Percentiles rank a stretch among this genome's conserved stretches.
Conservation (phyloP, 2,797 vertebrate species). For the Thripadectes ignobilis region DNA sequence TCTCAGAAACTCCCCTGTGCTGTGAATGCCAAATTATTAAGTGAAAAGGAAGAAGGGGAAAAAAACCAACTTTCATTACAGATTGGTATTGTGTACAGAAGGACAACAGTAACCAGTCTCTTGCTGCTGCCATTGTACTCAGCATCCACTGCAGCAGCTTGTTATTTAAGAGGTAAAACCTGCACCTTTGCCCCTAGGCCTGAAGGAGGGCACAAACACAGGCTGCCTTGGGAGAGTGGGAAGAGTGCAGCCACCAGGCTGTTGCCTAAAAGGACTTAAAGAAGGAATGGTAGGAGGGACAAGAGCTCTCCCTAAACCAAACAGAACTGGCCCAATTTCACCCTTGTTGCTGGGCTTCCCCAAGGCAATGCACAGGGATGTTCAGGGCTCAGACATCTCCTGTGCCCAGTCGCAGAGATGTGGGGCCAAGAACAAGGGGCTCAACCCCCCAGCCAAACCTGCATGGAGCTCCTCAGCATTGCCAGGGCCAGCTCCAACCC, state of each 20-base stretch:
- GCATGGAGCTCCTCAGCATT: not conserved
- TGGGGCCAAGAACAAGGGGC: not conserved
- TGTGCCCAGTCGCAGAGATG: fast-evolving
- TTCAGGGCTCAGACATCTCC: not conserved
- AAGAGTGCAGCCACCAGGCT: fast-evolving
- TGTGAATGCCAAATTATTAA: not conserved
- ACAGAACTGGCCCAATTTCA: not conserved
- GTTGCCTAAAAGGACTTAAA: not conserved
- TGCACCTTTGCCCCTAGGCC: fast-evolving
- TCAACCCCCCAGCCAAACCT: not conserved
- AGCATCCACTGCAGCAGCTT: not conserved
- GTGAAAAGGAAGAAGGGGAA: not conserved
- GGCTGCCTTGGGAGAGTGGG: not conserved
- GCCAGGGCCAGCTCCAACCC: not conserved
- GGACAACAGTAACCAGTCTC: not conserved
- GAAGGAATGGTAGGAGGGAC: not conserved
- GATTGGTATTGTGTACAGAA: not conserved
- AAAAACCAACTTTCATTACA: not conserved
- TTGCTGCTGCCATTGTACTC: not conserved
- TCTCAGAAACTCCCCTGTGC: not conserved
- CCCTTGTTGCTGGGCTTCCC: not conserved
- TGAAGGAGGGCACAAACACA: not conserved
- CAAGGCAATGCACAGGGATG: not conserved
- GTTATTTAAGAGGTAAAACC: not conserved
- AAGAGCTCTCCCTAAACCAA: not conserved